phyloP scores from a whole-genome alignment of 2,888 invertebrate genomes.

The Therioaphis trifolii region DNA sequence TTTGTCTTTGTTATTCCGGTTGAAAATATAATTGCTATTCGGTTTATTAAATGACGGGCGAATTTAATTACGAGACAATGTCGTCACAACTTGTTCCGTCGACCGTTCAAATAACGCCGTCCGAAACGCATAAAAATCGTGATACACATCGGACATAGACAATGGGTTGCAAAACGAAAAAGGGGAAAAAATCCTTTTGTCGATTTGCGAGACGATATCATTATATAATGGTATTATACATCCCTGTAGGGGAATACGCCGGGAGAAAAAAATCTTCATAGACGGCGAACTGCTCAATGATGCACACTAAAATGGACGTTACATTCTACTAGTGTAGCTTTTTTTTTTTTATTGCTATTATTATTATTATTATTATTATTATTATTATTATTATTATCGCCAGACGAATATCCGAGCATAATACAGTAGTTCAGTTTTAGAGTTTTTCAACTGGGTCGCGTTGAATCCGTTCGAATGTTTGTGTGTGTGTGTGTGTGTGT shows the following conservation, averaged over 20 bases:
- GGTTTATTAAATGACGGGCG: not conserved
- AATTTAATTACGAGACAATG: constrained; percentile 12
- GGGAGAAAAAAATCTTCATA: not conserved
- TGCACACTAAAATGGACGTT: not conserved
- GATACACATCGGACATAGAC: not conserved
- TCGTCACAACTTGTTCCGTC: not conserved
- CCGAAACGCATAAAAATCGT: not conserved
- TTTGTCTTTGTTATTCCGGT: too few relatives aligned
- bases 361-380: too few relatives aligned
- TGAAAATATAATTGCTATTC: not conserved
- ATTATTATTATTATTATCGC: too few relatives aligned
- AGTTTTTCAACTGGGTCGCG: not conserved
- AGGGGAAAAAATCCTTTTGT: not conserved
- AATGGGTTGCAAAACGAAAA: not conserved
- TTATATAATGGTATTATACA: not conserved
- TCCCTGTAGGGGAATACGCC: not conserved
- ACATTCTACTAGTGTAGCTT: not conserved
- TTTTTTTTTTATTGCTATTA: too few relatives aligned
- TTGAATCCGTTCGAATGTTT: not conserved
- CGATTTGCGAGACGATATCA: constrained; percentile 3
- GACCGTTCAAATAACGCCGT: not conserved
- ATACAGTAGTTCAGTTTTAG: constrained; percentile 1
- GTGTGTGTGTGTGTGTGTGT: too few relatives aligned
- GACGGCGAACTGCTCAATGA: not conserved
- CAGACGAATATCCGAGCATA: not conserved